Evolutionary conservation across 2,797 vertebrate species (phyloP), one percentile per base, ranked within the genome.

Genomic region (Anomalospiza imberbis): DNA sequence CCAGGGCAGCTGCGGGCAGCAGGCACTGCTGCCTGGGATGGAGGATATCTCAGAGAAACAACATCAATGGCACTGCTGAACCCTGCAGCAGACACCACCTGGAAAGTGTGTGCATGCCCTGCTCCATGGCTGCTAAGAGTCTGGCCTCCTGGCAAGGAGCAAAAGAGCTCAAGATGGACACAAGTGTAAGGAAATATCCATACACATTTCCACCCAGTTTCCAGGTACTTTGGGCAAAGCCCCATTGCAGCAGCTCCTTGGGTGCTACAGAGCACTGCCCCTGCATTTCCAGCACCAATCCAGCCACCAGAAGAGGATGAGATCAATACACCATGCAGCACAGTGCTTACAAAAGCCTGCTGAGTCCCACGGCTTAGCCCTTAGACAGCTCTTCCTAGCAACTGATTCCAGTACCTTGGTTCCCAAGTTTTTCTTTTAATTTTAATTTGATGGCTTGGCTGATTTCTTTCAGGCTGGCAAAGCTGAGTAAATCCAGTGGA

Each of bases 1-100:
- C 60, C 18, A 7, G 26, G 28, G 22, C 3, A 24, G 20, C 45
- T 12, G 20, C 2, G 2, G 22, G 20, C 2, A 57, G 66, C 45
- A 34, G 42, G 16, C 31, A 17, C 60, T 10, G 10, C 8, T 28
- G 50, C 63, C 50, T 0, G 0, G 2, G 3, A 3, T 13, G 25
- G 18, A 32, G 4, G 0, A 4, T 10, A 17, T 9, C 26, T 4
- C 19, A 60, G 29, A 24, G 29, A 57, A 75, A 38, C n/a, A 47
- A 7, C 5, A 48, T 12, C 26, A 38, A 1, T 2, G 55, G 36
- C n/a, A 48, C 36, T 0, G 2, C 29, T 61, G 17, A 54, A 16
- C 12, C 31, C 36, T 16, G 3, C 19, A 29, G 81, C 66, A 61
- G 17, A 20, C 18, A 45, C 7, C 20, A 19, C 21, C 36, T 17